Evolutionary conservation across 2,888 invertebrate species (phyloP).

Genomic region (Apamea anceps): DNA sequence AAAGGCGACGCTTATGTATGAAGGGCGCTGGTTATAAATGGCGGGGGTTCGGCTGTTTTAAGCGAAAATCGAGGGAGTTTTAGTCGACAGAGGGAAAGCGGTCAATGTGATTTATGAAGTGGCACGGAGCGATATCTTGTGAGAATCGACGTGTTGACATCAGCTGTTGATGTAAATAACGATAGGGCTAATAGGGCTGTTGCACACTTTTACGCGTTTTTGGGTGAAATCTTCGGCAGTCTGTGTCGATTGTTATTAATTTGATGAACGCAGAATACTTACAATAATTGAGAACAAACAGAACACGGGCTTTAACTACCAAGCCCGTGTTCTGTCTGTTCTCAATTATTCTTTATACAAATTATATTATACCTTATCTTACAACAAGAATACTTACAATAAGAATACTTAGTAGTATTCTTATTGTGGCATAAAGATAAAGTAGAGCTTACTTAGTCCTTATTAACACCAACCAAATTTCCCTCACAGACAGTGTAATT

Average conservation of each 20-base stretch:
- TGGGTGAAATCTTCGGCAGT: not conserved
- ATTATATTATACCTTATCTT: no score
- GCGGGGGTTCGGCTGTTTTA: slow-evolving; percentile 60
- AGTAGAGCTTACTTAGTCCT: not conserved
- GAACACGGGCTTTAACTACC: not conserved
- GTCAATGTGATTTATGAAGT: slow-evolving; percentile 64
- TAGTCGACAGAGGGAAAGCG: slow-evolving; percentile 57
- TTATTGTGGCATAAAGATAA: not conserved
- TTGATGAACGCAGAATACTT: not conserved
- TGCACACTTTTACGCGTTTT: not conserved
- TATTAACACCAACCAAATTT: not conserved
- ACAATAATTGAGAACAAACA: not conserved
- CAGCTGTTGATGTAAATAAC: slow-evolving; percentile 40
- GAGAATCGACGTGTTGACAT: slow-evolving; percentile 58
- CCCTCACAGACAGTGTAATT: not conserved
- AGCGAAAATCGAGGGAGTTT: slow-evolving; percentile 64
- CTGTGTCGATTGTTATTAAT: not conserved
- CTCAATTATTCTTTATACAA: no score
- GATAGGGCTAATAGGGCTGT: slow-evolving; percentile 9
- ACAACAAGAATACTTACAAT: no score
- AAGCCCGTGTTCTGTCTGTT: no score
- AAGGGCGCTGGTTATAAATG: slow-evolving; percentile 70
- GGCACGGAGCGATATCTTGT: slow-evolving; percentile 54
- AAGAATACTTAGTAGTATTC: no score
- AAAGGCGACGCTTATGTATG: slow-evolving; percentile 72